A percentile compares a stretch with the other conserved stretches of the same genome.
Conservation (phyloP, 1,140 invertebrate genomes). For the Cheumatopsyche charites region DNA sequence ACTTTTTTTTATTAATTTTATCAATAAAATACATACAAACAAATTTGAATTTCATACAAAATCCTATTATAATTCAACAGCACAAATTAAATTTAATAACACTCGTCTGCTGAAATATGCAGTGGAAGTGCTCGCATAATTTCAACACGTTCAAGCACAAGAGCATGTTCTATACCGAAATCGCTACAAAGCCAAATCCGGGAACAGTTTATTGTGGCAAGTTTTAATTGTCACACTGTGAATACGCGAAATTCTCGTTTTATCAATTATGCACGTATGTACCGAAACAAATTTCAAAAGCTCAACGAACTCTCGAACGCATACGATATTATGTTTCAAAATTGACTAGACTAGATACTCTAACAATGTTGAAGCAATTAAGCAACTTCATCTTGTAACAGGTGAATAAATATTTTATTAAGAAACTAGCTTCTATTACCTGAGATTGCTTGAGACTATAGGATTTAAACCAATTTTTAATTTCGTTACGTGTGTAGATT, state of each 20-base stretch:
- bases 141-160: background rate
- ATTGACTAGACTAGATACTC: no score
- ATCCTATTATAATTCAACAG: no score
- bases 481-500: no score
- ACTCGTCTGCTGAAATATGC: background rate
- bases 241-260: slow-evolving; percentile 24
- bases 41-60: no score
- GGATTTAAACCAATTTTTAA: no score
- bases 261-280: slow-evolving; percentile 16
- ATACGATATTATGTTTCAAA: no score
- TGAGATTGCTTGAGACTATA: no score
- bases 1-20: slow-evolving; percentile 16
- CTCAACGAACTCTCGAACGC: background rate
- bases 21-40: background rate
- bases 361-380: no score
- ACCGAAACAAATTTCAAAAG: slow-evolving; percentile 2
- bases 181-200: background rate
- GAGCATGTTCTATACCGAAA: background rate
- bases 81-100: slow-evolving; percentile 31
- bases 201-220: slow-evolving; percentile 41
- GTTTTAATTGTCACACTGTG: slow-evolving; percentile 45
- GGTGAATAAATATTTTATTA: no score
- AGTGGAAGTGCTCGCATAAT: background rate
- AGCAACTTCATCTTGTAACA: no score
- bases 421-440: no score